Evolutionary conservation across 1,140 invertebrate genomes (phyloP).

Genomic region (Drosophila ficusphila): DNA sequence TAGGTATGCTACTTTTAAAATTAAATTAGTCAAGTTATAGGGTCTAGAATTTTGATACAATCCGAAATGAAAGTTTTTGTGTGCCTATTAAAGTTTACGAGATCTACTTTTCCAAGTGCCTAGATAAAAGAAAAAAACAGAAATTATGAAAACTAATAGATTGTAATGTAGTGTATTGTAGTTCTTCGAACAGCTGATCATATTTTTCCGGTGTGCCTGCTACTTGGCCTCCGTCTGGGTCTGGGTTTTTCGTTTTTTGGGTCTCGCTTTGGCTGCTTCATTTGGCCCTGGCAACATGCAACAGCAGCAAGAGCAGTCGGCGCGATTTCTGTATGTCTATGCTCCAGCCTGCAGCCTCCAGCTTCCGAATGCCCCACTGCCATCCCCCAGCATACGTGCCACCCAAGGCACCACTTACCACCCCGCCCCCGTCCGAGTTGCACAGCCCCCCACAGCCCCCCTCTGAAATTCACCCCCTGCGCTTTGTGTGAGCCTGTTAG

Average conservation of each 20-base stretch:
- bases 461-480: conserved; percentile 1
- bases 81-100: too few relatives aligned
- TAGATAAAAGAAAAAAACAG: too few relatives aligned
- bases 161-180: too few relatives aligned
- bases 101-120: too few relatives aligned
- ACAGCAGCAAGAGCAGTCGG: conserved; percentile 43
- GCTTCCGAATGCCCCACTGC: background rate
- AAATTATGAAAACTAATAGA: too few relatives aligned
- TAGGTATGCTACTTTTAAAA: too few relatives aligned
- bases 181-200: accelerated
- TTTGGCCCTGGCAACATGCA: conserved; percentile 68
- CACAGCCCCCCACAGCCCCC: background rate
- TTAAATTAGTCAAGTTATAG: too few relatives aligned
- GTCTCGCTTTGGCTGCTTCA: conserved; percentile 67
- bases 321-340: conserved; percentile 50
- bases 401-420: background rate
- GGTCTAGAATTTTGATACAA: too few relatives aligned
- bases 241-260: conserved; percentile 41
- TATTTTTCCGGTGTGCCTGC: background rate
- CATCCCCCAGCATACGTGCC: background rate
- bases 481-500: conserved; percentile 62
- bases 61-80: too few relatives aligned
- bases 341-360: conserved; percentile 11
- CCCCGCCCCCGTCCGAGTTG: background rate
- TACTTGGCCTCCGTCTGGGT: conserved; percentile 21